Conservation (phyloP, 2,113 vertebrate genomes). For the Columba livia region DNA sequence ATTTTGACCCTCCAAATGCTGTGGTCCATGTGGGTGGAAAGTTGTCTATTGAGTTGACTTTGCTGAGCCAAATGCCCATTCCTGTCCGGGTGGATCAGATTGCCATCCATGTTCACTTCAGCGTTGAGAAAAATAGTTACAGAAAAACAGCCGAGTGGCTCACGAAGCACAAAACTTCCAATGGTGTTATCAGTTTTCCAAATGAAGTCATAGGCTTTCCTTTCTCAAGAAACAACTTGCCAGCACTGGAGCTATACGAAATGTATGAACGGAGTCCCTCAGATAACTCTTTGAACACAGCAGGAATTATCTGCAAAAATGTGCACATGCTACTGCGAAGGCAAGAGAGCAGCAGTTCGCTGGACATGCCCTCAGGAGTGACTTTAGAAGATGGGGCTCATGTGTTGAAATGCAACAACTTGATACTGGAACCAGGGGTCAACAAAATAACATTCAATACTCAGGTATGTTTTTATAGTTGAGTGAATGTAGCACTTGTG, state of each 20-base stretch:
- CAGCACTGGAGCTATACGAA: slow-evolving; percentile 84
- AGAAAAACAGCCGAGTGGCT: slow-evolving; percentile 82
- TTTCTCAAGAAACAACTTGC: slow-evolving; percentile 37
- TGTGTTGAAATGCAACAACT: slow-evolving; percentile 77
- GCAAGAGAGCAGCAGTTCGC: slow-evolving; percentile 79
- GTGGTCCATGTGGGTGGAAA: slow-evolving; percentile 89
- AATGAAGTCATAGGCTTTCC: slow-evolving; percentile 28
- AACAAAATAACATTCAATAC: slow-evolving; percentile 87
- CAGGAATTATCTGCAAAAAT: slow-evolving; percentile 92
- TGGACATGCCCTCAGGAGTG: slow-evolving; percentile 76
- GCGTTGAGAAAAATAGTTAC: slow-evolving; percentile 84
- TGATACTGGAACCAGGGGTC: slow-evolving; percentile 86
- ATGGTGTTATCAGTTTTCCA: slow-evolving; percentile 82
- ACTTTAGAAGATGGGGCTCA: slow-evolving; percentile 84
- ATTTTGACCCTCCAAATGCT: slow-evolving; percentile 84
- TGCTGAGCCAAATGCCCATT: slow-evolving; percentile 89
- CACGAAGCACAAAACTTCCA: slow-evolving; percentile 78
- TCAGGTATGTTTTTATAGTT: slow-evolving; percentile 76
- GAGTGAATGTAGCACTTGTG: neutral
- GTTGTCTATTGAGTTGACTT: slow-evolving; percentile 84
- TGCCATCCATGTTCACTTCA: slow-evolving; percentile 85
- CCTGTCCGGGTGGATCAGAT: slow-evolving; percentile 86
- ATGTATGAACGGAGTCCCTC: slow-evolving; percentile 90
- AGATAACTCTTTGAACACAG: slow-evolving; percentile 83
- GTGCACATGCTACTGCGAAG: slow-evolving; percentile 88